Evolutionary conservation across 2,888 invertebrate species (phyloP).

Genomic region (Lissocephala sabroskyi): DNA sequence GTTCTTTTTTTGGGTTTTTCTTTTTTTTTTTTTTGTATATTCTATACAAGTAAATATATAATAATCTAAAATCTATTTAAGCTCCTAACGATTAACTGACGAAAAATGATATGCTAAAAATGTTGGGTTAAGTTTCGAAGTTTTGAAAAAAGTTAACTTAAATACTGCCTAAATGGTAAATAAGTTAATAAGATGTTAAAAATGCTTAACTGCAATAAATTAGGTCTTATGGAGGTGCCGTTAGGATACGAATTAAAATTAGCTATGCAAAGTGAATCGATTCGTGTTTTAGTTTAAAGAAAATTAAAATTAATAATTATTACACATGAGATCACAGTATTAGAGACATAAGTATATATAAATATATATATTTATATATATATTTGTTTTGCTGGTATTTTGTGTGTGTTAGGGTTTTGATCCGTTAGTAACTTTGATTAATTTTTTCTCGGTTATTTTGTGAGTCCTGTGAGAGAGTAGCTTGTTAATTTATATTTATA

Average conservation of each 20-base stretch:
- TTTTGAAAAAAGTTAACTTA: not conserved
- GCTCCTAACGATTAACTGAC: too few relatives aligned
- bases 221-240: slow-evolving; percentile 31
- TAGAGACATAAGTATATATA: slow-evolving; percentile 73
- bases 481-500: slow-evolving; percentile 26
- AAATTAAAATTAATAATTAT: slow-evolving; percentile 69
- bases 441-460: slow-evolving; percentile 22
- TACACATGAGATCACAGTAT: slow-evolving; percentile 74
- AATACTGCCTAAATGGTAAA: slow-evolving; percentile 24
- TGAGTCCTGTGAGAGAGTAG: slow-evolving; percentile 26
- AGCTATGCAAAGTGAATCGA: slow-evolving; percentile 50
- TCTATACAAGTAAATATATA: slow-evolving; percentile 17
- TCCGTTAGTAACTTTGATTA: slow-evolving; percentile 46
- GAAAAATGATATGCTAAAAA: slow-evolving; percentile 54
- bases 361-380: slow-evolving; percentile 30
- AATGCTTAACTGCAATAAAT: slow-evolving; percentile 61
- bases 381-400: slow-evolving; percentile 8
- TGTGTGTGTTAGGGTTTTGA: slow-evolving; percentile 36
- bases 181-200: slow-evolving; percentile 39
- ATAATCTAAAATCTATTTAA: slow-evolving; percentile 24
- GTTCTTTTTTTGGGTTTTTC: slow-evolving; percentile 11
- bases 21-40: slow-evolving; percentile 13
- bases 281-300: slow-evolving; percentile 45
- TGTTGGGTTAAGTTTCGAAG: slow-evolving; percentile 15
- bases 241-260: slow-evolving; percentile 43